A percentile compares a stretch with the other conserved stretches of the same genome.
Evolutionary conservation across 2,888 invertebrate species (phyloP).

Genomic region (Drosophila borborema): DNA sequence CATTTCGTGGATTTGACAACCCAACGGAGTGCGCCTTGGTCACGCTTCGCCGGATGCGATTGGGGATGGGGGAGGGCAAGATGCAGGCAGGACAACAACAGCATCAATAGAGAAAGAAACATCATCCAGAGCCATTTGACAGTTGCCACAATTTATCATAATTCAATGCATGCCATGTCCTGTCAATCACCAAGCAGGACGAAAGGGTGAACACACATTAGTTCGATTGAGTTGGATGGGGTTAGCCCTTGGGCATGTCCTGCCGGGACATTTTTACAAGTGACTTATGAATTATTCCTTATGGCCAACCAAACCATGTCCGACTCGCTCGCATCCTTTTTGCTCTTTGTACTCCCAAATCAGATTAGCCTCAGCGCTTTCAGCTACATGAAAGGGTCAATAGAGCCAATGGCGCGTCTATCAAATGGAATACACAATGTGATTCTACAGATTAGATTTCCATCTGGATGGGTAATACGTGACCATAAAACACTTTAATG

Average conservation of each 20-base stretch:
- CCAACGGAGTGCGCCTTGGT: constrained; percentile 59
- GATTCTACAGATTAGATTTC: constrained; percentile 52
- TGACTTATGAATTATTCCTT: constrained; percentile 82
- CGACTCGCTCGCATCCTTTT: constrained; percentile 34
- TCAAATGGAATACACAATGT: constrained; percentile 71
- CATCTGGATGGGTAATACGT: constrained; percentile 46
- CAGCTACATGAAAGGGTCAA: constrained; percentile 71
- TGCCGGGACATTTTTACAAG: constrained; percentile 69
- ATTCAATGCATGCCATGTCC: constrained; percentile 81
- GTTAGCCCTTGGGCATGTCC: constrained; percentile 1
- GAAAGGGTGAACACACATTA: constrained; percentile 72
- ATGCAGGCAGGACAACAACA: neutral
- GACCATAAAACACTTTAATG: constrained; percentile 55
- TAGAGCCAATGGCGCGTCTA: constrained; percentile 38
- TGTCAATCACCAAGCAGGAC: constrained; percentile 70
- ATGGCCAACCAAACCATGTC: constrained; percentile 36
- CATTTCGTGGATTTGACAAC: constrained; percentile 48
- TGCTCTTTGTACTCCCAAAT: constrained; percentile 65
- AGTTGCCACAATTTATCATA: constrained; percentile 84
- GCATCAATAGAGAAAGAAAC: constrained; percentile 43
- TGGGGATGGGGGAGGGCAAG: neutral
- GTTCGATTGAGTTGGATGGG: constrained; percentile 33
- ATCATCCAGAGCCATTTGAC: constrained; percentile 80
- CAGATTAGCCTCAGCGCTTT: constrained; percentile 59
- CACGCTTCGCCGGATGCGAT: constrained; percentile 53